Evolutionary conservation across 2,888 invertebrate genomes (phyloP), one percentile per base, ranked within the genome.

Genomic region (Aphidoletes aphidimyza): DNA sequence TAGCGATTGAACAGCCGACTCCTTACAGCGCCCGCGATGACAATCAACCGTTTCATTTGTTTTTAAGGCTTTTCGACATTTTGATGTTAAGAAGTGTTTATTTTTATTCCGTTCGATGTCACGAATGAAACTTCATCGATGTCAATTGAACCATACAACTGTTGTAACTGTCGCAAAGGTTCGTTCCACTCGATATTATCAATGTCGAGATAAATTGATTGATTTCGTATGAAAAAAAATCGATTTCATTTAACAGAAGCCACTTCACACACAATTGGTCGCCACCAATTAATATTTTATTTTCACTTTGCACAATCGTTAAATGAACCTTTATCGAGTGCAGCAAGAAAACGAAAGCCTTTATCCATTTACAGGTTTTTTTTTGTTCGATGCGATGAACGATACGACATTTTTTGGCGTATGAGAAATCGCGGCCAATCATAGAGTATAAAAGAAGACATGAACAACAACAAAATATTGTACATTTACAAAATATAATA

Each of bases 371-470:
- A 69, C 69, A 30, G 69, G 69, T 69, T 69, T 69, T 2, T n/a
- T n/a, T n/a, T n/a, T n/a, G n/a, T n/a, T n/a, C n/a, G 17, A 30
- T 69, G 14, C 30, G 69, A 69, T 69, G 30, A 69, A 69, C 69
- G 42, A 42, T 42, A 42, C 42, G 69, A 69, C 69, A 69, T 69
- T 69, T 69, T 69, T 69, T 30, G 69, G 69, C 30, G 69, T 69
- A 69, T 69, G 69, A 54, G 54, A 54, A 54, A 54, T n/a, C 54
- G 54, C 19, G 3, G 11, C 17, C 69, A 14, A 69, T 69, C 69
- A 8, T 3, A 69, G 22, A 54, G 47, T 47, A n/a, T n/a, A 22
- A n/a, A 54, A 54, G 11, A 54, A n/a, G 14, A 22, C n/a, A 22
- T 22, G 3, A 22, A 54, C n/a, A 9, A 22, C n/a, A 22, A 54